Evolutionary conservation across 64 coral and sea anemone species (phyloP), one percentile per base, ranked within the genome.

Genomic region (Astreopora myriophthalma): DNA sequence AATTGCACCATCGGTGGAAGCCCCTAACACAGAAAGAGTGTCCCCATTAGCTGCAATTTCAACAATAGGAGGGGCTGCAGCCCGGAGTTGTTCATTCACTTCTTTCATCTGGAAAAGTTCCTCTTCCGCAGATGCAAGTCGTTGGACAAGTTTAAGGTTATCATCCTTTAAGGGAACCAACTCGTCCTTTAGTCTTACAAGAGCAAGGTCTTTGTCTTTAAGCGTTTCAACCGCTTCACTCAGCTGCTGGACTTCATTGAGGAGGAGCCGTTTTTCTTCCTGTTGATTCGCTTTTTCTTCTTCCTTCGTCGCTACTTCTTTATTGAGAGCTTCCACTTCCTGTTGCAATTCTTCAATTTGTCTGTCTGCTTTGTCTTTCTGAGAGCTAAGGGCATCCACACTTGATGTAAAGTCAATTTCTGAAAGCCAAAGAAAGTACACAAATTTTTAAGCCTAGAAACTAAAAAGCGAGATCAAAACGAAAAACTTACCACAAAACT

Each of bases 401-500:
- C 79, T 83, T 19, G 79, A 83, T 10, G 79, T 83, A n/a, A 83
- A 83, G 28, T 83, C 79, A 14, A 31, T 34, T 24, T 83, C 79
- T 83, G 12, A 0, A 83, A 83, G 1, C 2, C 11, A 36, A 80
- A 38, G 3, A 34, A 24, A 24, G n/a, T n/a, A n/a, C n/a, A n/a
- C n/a, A n/a, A n/a, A n/a, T n/a, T n/a, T n/a, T n/a, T n/a, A n/a
- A n/a, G n/a, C n/a, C n/a, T n/a, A 82, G 13, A 8, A 37, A 35
- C 0, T 1, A 71, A 29, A 7, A 17, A 7, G 2, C 8, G 3
- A 8, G 22, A 37, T 36, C 6, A 23, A 32, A 27, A 37, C 37
- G 14, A 2, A 17, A 80, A 30, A 33, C 24, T 33, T 28, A 55
- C 17, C 8, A 24, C 3, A 82, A 37, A 19, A 58, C 12, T 5